Percentiles rank a stretch among this genome's conserved stretches.
phyloP scores from a whole-genome alignment of 2,113 vertebrate species.

The Eulemur macaco region DNA sequence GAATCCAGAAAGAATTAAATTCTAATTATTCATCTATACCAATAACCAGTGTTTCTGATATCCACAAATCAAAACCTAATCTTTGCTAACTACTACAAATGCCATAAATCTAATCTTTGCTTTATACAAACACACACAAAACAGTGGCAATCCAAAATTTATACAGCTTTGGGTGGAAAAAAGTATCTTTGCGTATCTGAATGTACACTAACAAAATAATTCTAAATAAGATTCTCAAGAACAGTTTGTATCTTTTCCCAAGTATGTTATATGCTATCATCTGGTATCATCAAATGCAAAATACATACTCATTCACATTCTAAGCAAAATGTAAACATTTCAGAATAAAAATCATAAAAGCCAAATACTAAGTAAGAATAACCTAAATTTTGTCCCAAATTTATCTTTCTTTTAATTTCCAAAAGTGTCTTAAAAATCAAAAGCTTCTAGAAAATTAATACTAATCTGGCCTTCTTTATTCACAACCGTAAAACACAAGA shows the following conservation, averaged over 20 bases:
- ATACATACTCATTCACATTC: not conserved
- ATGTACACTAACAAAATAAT: conserved; percentile 42
- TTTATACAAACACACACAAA: conserved; percentile 5
- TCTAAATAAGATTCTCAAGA: conserved; percentile 13
- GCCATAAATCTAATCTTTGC: not conserved
- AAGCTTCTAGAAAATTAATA: conserved; percentile 43
- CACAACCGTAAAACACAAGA: not conserved
- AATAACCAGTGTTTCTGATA: conserved; percentile 20
- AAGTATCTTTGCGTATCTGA: not conserved
- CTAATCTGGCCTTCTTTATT: conserved; percentile 47
- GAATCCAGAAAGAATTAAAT: conserved; percentile 33
- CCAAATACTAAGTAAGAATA: conserved; percentile 24
- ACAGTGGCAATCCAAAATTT: not conserved
- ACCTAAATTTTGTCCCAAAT: conserved; percentile 12
- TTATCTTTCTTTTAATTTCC: conserved; percentile 32
- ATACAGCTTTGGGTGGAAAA: not conserved
- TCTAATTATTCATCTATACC: not conserved
- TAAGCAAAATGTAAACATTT: conserved; percentile 52
- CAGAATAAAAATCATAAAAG: conserved; percentile 40
- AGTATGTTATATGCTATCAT: not conserved
- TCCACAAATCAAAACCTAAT: conserved; percentile 41
- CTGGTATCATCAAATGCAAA: conserved; percentile 36
- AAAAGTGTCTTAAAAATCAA: conserved; percentile 45
- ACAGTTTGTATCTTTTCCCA: not conserved
- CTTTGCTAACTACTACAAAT: conserved; percentile 42